phyloP scores from a whole-genome alignment of 2,888 invertebrate genomes.

The Thereva unica region DNA sequence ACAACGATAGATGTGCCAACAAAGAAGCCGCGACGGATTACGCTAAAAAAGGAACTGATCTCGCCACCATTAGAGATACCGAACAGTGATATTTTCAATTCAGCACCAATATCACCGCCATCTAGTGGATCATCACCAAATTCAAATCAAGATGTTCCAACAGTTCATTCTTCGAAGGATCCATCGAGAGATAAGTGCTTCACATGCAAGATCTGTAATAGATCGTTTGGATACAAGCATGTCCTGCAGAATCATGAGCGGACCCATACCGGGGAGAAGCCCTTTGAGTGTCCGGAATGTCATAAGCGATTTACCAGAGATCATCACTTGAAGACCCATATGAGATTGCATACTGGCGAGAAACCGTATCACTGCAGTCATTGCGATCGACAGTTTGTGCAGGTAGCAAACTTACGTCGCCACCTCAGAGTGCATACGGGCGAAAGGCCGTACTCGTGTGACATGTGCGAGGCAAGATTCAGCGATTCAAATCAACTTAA shows the following conservation, averaged over 20 bases:
- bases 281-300: conserved; percentile 89
- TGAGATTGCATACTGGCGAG: conserved; percentile 90
- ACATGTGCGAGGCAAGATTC: conserved; percentile 82
- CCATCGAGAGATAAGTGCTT: conserved; percentile 79
- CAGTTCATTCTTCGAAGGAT: conserved; percentile 54
- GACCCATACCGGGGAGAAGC: conserved; percentile 93
- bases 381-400: conserved; percentile 90
- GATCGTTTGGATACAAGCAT: conserved; percentile 92
- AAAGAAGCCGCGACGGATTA: conserved; percentile 53
- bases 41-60: conserved; percentile 54
- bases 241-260: conserved; percentile 93
- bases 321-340: conserved; percentile 91
- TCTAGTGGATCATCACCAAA: conserved; percentile 64
- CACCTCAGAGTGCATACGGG: conserved; percentile 91
- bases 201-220: conserved; percentile 84
- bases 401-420: conserved; percentile 87
- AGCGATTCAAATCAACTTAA: conserved; percentile 92
- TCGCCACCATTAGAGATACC: conserved; percentile 52
- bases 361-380: conserved; percentile 91
- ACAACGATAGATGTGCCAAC: conserved; percentile 48
- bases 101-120: conserved; percentile 61
- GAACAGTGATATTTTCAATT: conserved; percentile 42
- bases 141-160: conserved; percentile 51
- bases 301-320: conserved; percentile 91
- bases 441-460: conserved; percentile 86